These are phyloP conservation scores for Merops nubicus DNA, from an alignment of 2,113 vertebrate species.

Conservation along the genomic window DNA sequence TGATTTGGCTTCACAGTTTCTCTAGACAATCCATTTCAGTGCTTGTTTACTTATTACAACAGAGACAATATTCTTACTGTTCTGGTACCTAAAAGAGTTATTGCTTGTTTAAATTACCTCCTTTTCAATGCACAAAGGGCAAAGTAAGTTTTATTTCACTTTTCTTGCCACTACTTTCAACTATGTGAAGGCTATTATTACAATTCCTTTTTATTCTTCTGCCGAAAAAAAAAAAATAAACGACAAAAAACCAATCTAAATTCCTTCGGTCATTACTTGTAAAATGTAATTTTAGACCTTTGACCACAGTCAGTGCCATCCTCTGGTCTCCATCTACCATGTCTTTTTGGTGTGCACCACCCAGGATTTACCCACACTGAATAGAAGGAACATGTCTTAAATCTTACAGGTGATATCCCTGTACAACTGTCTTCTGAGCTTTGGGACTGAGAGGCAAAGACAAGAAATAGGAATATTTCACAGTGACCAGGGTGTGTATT, in stretches of 20 bases:
- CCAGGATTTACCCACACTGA: not conserved
- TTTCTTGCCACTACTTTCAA: not conserved
- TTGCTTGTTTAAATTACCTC: not conserved
- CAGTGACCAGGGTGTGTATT: not conserved
- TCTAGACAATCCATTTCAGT: not conserved
- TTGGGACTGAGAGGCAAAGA: not conserved
- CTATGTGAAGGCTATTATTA: not conserved
- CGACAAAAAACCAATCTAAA: no score
- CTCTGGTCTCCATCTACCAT: not conserved
- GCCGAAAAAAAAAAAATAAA: not conserved
- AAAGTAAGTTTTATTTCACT: not conserved
- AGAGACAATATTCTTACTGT: not conserved
- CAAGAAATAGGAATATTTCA: not conserved
- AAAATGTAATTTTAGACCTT: not conserved
- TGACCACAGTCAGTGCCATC: not conserved
- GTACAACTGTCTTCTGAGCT: not conserved
- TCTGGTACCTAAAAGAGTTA: not conserved
- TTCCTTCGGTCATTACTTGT: not conserved
- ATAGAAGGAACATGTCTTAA: not conserved
- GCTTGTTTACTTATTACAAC: not conserved
- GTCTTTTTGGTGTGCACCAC: not conserved
- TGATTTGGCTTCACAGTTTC: not conserved
- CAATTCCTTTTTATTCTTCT: not conserved
- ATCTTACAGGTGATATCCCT: not conserved
- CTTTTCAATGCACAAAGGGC: not conserved